Evolutionary conservation across 2,113 vertebrate genomes (phyloP), one percentile per base, ranked within the genome.

Genomic region (Gadus chalcogrammus): DNA sequence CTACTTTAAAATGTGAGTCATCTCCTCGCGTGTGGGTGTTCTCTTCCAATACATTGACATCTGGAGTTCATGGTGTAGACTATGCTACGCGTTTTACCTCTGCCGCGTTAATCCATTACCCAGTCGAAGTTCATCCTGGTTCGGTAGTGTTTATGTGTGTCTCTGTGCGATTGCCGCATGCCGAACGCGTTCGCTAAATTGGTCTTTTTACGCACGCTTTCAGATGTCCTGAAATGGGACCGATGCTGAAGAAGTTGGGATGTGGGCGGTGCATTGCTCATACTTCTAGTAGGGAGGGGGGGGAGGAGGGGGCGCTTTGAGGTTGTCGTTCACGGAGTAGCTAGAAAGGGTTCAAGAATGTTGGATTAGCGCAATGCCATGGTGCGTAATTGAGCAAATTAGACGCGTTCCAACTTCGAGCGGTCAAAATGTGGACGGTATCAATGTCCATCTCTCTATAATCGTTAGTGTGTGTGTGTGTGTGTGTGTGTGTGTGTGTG

Each of bases 41-140:
- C 74, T 75, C 81, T 77, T 85, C 84, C 85, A 73, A 76, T 80
- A 76, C 83, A 78, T 72, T 84, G 88, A 86, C 83, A 89, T 90
- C 85, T 88, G 85, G 88, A 85, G 80, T 20, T 87, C 68, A 73
- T 68, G 69, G 71, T 56, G 31, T 35, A 35, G 31, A 35, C 31
- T 35, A 61, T 17, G 61, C 79, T 17, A 65, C 17, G 69, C 78
- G 70, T 79, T 71, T 74, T 35, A 24, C 64, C 59, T 69, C 63
- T 75, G 78, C 71, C 65, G 79, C 73, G 80, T 81, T 88, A 83
- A 89, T 88, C 82, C 85, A 73, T 84, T 74, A 88, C 77, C 76
- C 77, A 72, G 71, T 67, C 72, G 71, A 82, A 74, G 82, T 85
- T 85, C 84, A 88, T 81, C 83, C 84, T 71, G 71, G 80, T 65